phyloP scores from a whole-genome alignment of 1,140 invertebrate genomes.

The Zaprionus vittiger region DNA sequence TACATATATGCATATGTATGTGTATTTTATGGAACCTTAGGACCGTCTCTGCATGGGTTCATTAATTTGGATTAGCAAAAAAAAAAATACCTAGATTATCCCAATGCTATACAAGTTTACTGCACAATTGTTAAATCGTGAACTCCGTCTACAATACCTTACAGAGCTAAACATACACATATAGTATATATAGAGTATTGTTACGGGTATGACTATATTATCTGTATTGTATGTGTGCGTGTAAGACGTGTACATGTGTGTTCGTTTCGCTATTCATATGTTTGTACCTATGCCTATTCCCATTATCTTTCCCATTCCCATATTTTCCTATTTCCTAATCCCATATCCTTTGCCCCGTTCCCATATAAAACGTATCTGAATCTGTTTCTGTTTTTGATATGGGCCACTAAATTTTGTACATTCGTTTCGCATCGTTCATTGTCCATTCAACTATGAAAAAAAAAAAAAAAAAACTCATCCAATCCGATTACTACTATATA shows the following conservation, averaged over 20 bases:
- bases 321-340: background rate
- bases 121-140: background rate
- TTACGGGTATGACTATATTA: background rate
- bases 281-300: slow-evolving; percentile 7
- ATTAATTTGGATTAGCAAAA: slow-evolving; percentile 3
- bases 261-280: slow-evolving; percentile 24
- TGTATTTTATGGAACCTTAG: slow-evolving; percentile 45
- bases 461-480: slow-evolving; percentile 10
- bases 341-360: background rate
- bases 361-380: background rate
- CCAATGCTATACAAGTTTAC: slow-evolving; percentile 5
- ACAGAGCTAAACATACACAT: background rate
- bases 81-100: slow-evolving; percentile 7
- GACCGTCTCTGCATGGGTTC: slow-evolving; percentile 34
- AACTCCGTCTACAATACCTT: background rate
- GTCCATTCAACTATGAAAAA: background rate
- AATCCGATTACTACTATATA: slow-evolving; percentile 14
- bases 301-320: slow-evolving; percentile 6
- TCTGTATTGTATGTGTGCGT: background rate
- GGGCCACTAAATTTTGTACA: slow-evolving; percentile 25
- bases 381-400: slow-evolving; percentile 22
- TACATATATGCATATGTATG: slow-evolving; percentile 6
- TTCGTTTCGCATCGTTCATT: slow-evolving; percentile 12
- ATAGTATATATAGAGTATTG: background rate
- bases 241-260: background rate